Conservation (phyloP, 2,888 invertebrate genomes). For the Drosophila seclusa region DNA sequence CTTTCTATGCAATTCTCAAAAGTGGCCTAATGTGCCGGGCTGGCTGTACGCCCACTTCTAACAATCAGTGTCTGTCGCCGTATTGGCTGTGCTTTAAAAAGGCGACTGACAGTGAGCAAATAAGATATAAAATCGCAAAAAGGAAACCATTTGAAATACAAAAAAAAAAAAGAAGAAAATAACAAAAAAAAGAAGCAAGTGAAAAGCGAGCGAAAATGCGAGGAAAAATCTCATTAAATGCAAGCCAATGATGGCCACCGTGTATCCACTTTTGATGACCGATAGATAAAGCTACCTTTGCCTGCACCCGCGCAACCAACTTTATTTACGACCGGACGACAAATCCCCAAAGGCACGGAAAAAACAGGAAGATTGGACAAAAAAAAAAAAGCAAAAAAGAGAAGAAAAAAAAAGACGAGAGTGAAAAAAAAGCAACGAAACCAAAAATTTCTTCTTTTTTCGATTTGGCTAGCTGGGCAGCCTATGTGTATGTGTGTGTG, state of each 20-base stretch:
- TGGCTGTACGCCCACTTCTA: not conserved
- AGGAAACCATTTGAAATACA: not conserved
- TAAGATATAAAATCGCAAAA: not conserved
- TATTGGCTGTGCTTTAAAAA: conserved; percentile 46
- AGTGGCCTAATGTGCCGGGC: not conserved
- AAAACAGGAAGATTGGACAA: conserved; percentile 7
- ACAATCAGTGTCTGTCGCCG: not conserved
- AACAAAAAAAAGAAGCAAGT: not conserved
- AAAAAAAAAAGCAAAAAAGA: conserved; percentile 1
- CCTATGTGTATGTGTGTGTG: not conserved
- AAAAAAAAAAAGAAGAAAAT: not conserved
- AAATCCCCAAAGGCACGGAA: conserved; percentile 47
- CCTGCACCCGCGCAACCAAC: conserved; percentile 36
- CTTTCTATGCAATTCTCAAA: conserved; percentile 31
- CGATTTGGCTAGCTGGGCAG: not conserved
- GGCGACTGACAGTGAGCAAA: conserved; percentile 35
- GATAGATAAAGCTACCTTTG: conserved; percentile 58
- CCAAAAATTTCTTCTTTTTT: conserved; percentile 1
- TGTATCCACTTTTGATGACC: conserved; percentile 64
- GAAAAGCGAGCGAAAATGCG: conserved; percentile 13
- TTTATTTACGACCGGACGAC: conserved; percentile 66
- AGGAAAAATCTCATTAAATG: conserved; percentile 75
- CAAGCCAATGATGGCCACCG: conserved; percentile 71
- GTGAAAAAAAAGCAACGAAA: conserved; percentile 5
- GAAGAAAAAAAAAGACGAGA: not conserved